Base-by-base conservation (phyloP, 1,140 invertebrate genomes). In the Megathymus violae region DNA sequence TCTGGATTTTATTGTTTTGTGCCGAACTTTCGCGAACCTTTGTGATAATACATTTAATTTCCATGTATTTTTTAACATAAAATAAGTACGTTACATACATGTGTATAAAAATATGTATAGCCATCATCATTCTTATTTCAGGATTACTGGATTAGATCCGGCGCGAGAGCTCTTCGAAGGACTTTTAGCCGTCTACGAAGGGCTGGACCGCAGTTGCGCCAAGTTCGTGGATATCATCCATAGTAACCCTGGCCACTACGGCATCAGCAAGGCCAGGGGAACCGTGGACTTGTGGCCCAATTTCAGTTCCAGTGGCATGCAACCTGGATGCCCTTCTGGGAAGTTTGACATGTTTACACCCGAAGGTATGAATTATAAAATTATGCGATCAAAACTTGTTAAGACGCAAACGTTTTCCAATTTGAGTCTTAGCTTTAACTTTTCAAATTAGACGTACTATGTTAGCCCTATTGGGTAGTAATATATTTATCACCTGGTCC, bases 261-360 rank as follows among this genome's bases (percentile, higher is more conserved):
- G 89, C 5, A 93, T 92, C 47, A 81, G 84, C 13, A 74, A 85
- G 1, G 82, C 92, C 0, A 77, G 92, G 0, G 94, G 94, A 1
- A 92, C 92, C 0, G 91, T 92, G 1, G 94, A 95, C 64, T 93
- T 94, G 63, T 95, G 93, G 89, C 94, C 94, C 0, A 94, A 94
- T 74, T 93, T 92, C 51, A 93, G 93, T 0, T 80, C 73, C 3
- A 78, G 85, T 1, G 72, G 87, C 4, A 82, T 92, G 2, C 95
- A 96, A 73, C 95, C 94, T 0, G 95, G 95, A 3, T 95, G 95
- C 52, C 90, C 91, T 0, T 17, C 7, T 3, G 80, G 82, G 1
- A 64, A 68, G 6, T 80, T 76, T 19, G 67, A 78, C 0, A 76
- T 76, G 66, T 90, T 88, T 50, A 80, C 62, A 44, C 40, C 60